Evolutionary conservation across 2,797 vertebrate genomes (phyloP), one percentile per base, ranked within the genome.

Genomic region (Spinibarbus caldwelli): DNA sequence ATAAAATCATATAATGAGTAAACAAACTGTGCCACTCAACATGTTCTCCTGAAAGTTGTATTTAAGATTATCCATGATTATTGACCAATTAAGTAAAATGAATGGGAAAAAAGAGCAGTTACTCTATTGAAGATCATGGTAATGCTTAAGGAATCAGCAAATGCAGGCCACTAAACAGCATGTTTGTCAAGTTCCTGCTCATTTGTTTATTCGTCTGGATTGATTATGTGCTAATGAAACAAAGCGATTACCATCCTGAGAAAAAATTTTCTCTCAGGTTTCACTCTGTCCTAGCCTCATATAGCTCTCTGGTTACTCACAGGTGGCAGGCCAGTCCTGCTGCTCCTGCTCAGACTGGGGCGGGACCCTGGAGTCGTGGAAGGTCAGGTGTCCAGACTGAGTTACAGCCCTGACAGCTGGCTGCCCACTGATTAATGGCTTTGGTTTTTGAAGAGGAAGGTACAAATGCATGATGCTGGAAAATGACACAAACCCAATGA

Each of bases 331-430:
- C 29, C 85, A 78, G 21, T 45, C 83, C 64, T 17, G 17, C n/a
- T 72, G 8, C 68, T 71, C 62, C 71, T 52, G n/a, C 66, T 78
- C 29, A 62, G 43, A 62, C 83, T 62, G 52, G 29, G 68, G 76
- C 47, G 15, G 71, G 54, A 87, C 80, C 71, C 64, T 67, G 64
- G 73, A 82, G 72, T 78, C 14, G 6, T 7, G 21, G 47, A 54
- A 80, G 88, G 47, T 88, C 83, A 86, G 49, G 66, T 89, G 72
- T 88, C 85, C 83, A 83, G 80, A 83, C 80, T 70, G 72, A 81
- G 76, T 89, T 89, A 84, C 85, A 83, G 67, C 21, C 76, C 66
- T 81, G 66, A 84, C 66, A 85, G 76, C 67, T 83, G 78, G 64
- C 17, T 76, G 64, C 12, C 66, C 62, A 80, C n/a, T 67, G 64